Percentiles rank a stretch among this genome's conserved stretches.
Evolutionary conservation across 2,797 vertebrate genomes (phyloP).

Genomic region (Pteronotus mesoamericanus): DNA sequence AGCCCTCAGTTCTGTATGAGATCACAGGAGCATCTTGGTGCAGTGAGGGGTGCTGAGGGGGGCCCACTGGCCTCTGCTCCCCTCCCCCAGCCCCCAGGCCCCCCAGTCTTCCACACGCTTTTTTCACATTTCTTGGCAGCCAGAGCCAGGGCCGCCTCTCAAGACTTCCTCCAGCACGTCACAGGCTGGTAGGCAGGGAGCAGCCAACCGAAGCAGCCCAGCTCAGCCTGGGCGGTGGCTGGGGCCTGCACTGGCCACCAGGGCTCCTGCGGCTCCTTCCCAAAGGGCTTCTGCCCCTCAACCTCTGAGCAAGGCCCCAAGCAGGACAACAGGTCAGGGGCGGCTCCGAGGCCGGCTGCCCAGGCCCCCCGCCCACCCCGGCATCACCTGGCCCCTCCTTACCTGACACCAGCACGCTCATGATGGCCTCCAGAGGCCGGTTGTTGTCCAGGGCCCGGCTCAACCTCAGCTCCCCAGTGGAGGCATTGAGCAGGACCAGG

Average conservation of each 20-base stretch:
- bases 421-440: conserved; percentile 93
- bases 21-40: not conserved
- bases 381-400: conserved; percentile 66
- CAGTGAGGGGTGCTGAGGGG: not conserved
- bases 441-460: conserved; percentile 95
- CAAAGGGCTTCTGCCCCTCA: conserved; percentile 4
- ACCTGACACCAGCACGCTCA: conserved; percentile 96
- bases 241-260: not conserved
- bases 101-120: conserved; percentile 19
- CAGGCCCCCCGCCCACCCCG: not conserved
- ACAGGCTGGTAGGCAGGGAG: conserved; percentile 51
- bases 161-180: conserved; percentile 38
- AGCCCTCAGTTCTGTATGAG: conserved; percentile 28
- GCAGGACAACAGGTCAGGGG: not conserved
- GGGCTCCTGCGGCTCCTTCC: conserved; percentile 40
- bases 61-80: not conserved
- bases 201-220: conserved; percentile 40
- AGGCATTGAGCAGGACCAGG: conserved; percentile 92
- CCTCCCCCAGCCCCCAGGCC: not conserved
- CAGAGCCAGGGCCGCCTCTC: not conserved
- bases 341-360: not conserved
- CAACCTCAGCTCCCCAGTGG: conserved; percentile 91
- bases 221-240: not conserved
- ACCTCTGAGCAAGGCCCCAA: not conserved
- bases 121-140: conserved; percentile 62